Base-by-base conservation (phyloP, 2,888 invertebrate species). In the Ephialtes manifestator region DNA sequence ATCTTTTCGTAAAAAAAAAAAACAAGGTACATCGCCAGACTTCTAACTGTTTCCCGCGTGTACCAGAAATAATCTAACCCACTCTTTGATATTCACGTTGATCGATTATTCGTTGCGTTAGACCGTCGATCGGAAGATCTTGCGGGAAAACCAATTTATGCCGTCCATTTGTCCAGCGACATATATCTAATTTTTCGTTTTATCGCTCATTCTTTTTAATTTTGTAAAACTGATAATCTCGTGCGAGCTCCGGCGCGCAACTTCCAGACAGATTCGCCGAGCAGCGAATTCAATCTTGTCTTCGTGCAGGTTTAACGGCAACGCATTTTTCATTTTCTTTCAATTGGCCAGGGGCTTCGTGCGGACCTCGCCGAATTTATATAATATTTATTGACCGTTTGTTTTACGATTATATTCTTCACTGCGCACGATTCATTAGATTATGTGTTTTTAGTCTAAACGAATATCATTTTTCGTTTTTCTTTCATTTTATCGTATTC, bases 101-200 rank as follows among this genome's bases (percentile, higher is more conserved):
- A 79, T 79, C 82, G 83, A 86, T 77, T 35, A 58, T 78, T 70
- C 65, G 72, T 65, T 39, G 85, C 82, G 75, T 58, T 71, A 71
- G 71, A 78, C 87, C 90, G 91, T 89, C 90, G 89, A 90, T 85
- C 86, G 83, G 90, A 93, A 90, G 94, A 93, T 94, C 94, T 94
- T 92, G 93, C 94, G 94, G 94, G 94, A 93, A 76, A 74, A 51
- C 89, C 89, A 92, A 86, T 90, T 88, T 90, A 93, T 93, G 92
- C 93, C 93, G 93, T 93, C 93, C 93, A 93, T 92, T 92, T 65
- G 86, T 91, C 88, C 88, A 90, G 87, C 88, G 89, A 91, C 88
- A 90, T 65, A 87, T 81, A 43, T 68, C 31, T 48, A 46, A 75
- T 46, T 74, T 81, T 15, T 39, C 39, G 68, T 65, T 51, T 43